Conservation (phyloP, 2,797 vertebrate genomes). For the Falco novaeseelandiae region DNA sequence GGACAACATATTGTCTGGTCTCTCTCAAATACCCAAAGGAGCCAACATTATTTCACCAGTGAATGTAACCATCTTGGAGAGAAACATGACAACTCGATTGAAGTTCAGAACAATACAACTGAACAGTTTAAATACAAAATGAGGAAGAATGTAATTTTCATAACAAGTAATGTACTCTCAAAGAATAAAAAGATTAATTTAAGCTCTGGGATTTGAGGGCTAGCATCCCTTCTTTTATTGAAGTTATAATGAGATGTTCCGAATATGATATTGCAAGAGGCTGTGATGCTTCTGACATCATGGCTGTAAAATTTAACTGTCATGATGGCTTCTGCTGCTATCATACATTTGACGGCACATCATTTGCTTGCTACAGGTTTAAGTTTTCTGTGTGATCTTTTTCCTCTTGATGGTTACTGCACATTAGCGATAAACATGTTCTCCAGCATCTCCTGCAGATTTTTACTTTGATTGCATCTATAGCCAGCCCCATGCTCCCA, state of each 20-base stretch:
- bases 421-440: neutral
- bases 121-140: neutral
- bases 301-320: neutral
- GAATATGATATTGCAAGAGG: neutral
- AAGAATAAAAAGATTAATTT: neutral
- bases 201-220: neutral
- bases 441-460: neutral
- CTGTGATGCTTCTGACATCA: neutral
- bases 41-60: neutral
- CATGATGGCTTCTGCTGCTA: neutral
- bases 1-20: neutral
- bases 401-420: neutral
- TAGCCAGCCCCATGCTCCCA: neutral
- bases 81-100: neutral
- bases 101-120: neutral
- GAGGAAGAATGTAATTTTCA: neutral
- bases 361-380: neutral
- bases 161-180: neutral
- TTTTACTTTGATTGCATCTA: neutral
- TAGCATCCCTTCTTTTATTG: neutral
- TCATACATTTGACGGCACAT: neutral
- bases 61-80: neutral
- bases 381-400: neutral
- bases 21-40: neutral
- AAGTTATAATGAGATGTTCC: neutral